These are phyloP conservation scores for Rhynchonycteris naso DNA, from an alignment of 2,797 vertebrate species.

Conservation along the genomic window DNA sequence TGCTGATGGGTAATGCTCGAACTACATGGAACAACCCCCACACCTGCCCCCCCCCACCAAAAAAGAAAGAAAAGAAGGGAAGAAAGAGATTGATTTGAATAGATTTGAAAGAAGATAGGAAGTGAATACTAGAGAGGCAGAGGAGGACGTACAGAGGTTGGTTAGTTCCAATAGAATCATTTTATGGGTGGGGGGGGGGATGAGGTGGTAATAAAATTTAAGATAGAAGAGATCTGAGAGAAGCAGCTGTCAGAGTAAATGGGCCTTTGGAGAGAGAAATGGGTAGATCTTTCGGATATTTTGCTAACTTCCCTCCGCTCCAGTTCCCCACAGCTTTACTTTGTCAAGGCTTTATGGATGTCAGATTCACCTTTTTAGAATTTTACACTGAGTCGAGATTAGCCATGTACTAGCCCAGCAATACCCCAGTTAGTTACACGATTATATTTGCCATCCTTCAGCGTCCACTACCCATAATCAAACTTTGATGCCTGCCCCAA, in stretches of 20 bases:
- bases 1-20: neutral
- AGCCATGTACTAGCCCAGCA: neutral
- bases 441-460: neutral
- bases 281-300: neutral
- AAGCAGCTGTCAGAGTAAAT: neutral
- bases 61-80: neutral
- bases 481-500: neutral
- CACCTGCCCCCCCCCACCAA: too few species aligned
- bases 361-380: neutral
- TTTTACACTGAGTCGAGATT: neutral
- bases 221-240: neutral
- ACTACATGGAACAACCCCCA: neutral
- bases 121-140: neutral
- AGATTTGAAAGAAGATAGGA: neutral
- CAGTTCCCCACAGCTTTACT: neutral
- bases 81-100: neutral
- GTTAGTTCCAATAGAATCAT: neutral
- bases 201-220: neutral
- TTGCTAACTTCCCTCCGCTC: neutral
- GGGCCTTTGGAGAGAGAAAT: neutral
- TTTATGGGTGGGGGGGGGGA: fast-evolving
- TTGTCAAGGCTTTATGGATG: neutral
- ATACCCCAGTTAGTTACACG: neutral
- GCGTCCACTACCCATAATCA: neutral
- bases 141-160: neutral